Conservation (phyloP, 2,113 vertebrate genomes). For the Cyanoramphus novaezelandiae region DNA sequence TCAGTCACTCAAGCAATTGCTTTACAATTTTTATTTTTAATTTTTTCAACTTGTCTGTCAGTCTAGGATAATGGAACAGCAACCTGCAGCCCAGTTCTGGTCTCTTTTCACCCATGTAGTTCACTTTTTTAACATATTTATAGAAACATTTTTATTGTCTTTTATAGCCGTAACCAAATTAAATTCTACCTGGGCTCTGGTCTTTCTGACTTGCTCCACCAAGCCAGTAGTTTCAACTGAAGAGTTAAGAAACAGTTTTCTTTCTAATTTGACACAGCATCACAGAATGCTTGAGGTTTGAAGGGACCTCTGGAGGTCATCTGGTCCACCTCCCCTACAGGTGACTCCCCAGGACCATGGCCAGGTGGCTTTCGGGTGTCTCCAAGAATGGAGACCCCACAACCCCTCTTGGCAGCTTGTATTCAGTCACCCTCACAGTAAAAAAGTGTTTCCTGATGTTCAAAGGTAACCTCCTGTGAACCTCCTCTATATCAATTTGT, state of each 20-base stretch:
- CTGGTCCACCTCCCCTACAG: neutral
- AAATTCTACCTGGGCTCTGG: neutral
- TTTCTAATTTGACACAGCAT: neutral
- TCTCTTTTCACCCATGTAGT: neutral
- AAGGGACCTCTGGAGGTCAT: neutral
- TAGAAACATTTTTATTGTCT: neutral
- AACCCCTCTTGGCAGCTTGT: neutral
- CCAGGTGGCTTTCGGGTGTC: neutral
- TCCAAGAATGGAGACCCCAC: neutral
- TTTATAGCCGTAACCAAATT: neutral
- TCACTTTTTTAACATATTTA: neutral
- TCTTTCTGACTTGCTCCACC: neutral
- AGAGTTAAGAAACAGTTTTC: neutral
- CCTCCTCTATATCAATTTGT: neutral
- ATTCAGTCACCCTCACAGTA: neutral
- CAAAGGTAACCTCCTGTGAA: neutral
- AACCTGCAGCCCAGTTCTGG: neutral
- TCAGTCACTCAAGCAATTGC: neutral
- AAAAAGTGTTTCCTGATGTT: neutral
- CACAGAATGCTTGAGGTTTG: neutral
- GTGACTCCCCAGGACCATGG: neutral
- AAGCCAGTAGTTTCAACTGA: neutral
- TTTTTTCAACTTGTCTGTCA: neutral
- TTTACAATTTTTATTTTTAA: neutral
- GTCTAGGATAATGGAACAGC: neutral